These are phyloP conservation scores for Mormyrus hasselquistii DNA, from an alignment of 2,797 vertebrate genomes.

Conservation along the genomic window DNA sequence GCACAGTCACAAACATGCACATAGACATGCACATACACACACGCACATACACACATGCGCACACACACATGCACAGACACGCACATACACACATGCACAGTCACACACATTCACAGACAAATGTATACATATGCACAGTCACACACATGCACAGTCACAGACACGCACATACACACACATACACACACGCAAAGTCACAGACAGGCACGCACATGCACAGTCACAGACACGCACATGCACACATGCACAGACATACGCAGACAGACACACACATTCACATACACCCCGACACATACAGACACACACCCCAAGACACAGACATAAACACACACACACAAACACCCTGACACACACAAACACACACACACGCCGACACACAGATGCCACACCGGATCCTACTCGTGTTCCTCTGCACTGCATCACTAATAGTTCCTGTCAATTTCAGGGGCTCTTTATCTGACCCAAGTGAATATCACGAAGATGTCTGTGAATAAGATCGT, in stretches of 20 bases:
- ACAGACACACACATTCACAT: not conserved
- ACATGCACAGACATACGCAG: too few relatives aligned
- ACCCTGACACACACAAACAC: not conserved
- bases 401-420: not conserved
- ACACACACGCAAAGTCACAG: too few relatives aligned
- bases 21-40: not conserved
- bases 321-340: too few relatives aligned
- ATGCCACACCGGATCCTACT: not conserved
- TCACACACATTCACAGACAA: not conserved
- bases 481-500: not conserved
- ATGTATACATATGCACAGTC: not conserved
- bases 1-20: not conserved
- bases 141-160: too few relatives aligned
- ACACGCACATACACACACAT: too few relatives aligned
- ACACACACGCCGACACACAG: not conserved
- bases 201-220: not conserved
- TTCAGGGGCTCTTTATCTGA: not conserved
- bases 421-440: not conserved
- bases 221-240: too few relatives aligned
- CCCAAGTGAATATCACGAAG: not conserved
- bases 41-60: not conserved
- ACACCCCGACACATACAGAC: too few relatives aligned
- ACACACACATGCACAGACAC: fast-evolving
- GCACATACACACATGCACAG: not conserved
- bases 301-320: not conserved